Conservation (phyloP, 2,888 invertebrate genomes). For the Apamea epomidion region DNA sequence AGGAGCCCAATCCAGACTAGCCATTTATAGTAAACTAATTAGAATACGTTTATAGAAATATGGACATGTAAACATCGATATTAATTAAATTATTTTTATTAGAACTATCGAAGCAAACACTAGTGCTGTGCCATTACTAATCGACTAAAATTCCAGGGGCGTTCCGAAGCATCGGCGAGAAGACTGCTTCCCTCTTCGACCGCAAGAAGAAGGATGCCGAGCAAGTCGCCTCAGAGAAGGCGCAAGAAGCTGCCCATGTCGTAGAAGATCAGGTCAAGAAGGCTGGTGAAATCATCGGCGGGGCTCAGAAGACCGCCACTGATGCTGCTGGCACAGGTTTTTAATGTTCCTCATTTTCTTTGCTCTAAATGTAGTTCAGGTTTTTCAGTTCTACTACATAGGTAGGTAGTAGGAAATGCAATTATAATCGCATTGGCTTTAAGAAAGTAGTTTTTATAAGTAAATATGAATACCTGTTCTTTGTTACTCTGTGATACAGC, state of each 20-base stretch:
- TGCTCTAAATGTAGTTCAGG: neutral
- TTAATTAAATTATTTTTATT: neutral
- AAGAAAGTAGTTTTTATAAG: neutral
- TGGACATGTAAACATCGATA: neutral
- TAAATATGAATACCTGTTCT: neutral
- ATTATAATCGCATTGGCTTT: neutral
- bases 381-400: neutral
- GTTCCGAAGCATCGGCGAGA: slow-evolving; percentile 93
- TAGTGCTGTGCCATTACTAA: slow-evolving; percentile 46
- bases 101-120: neutral
- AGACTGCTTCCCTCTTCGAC: slow-evolving; percentile 93
- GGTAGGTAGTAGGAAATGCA: neutral
- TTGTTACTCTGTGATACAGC: neutral
- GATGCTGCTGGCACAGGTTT: slow-evolving; percentile 87
- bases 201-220: slow-evolving; percentile 93
- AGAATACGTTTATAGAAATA: neutral
- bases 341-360: neutral
- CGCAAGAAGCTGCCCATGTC: slow-evolving; percentile 90
- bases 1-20: neutral
- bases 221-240: slow-evolving; percentile 92
- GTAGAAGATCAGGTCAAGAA: slow-evolving; percentile 92
- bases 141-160: slow-evolving; percentile 88
- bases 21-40: neutral
- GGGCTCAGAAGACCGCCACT: slow-evolving; percentile 90
- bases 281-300: slow-evolving; percentile 90